Evolutionary conservation across 2,113 vertebrate genomes (phyloP).

Genomic region (Dermatemys mawii): DNA sequence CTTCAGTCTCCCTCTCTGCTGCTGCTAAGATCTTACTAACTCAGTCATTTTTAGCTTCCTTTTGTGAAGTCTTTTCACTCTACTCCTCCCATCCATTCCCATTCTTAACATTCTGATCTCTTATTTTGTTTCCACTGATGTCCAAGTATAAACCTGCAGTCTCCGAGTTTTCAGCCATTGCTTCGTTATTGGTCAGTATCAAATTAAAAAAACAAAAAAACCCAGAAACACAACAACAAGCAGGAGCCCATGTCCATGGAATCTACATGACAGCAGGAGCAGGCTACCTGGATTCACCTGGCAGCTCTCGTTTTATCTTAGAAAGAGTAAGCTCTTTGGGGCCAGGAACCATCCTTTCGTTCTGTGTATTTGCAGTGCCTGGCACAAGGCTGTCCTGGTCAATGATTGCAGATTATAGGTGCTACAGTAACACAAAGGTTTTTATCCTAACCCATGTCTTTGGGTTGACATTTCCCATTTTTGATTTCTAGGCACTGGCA

Average conservation of each 20-base stretch:
- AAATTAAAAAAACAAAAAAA: background rate
- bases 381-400: background rate
- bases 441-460: background rate
- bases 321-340: background rate
- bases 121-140: background rate
- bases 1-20: background rate
- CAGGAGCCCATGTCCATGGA: background rate
- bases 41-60: background rate
- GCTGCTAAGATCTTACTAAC: background rate
- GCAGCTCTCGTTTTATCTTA: background rate
- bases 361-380: background rate
- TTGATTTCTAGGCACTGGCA: background rate
- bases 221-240: background rate
- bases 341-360: background rate
- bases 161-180: background rate
- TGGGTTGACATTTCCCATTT: rapidly evolving
- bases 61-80: background rate
- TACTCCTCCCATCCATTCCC: background rate
- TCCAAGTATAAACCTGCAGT: too few species aligned
- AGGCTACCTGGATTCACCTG: background rate
- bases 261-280: background rate
- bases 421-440: background rate
- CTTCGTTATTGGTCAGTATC: too few species aligned
- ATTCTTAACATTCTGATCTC: background rate
- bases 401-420: background rate